Base-by-base conservation (phyloP, 2,113 vertebrate genomes). In the Engraulis encrasicolus region DNA sequence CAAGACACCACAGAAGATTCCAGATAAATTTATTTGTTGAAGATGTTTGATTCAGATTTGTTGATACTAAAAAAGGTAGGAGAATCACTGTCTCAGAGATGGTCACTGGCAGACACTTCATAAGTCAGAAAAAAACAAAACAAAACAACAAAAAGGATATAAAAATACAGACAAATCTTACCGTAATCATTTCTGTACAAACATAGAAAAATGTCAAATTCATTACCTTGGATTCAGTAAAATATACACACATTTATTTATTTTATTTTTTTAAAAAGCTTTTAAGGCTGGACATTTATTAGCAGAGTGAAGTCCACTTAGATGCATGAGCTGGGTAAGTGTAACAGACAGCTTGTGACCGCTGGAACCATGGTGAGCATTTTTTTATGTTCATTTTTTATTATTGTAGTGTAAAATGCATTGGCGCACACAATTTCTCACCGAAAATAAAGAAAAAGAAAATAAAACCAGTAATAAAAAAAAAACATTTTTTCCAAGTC, bases 391-490 rank as follows among this genome's bases (percentile, higher is more conserved):
- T 49, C 45, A 78, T 45, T 81, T 78, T 88, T 93, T 94, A 83
- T 87, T 87, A 81, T 74, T 94, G 92, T 90, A 87, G 89, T 91
- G 92, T 91, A 90, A 92, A 93, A 94, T 95, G 94, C 95, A 95
- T 95, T 95, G 93, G 93, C 94, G 92, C 91, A 94, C 91, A 94
- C 91, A 92, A 91, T 92, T 92, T 89, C 66, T 86, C 90, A 90
- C 89, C 90, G 88, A 93, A 94, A 92, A 91, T 89, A 81, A 83
- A 78, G 79, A 15, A 86, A 91, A 91, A 90, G 92, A 92, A 94
- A 90, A 94, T 92, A 95, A 94, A 90, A 92, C 91, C 89, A 91
- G 88, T 91, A 93, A 92, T 91, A 92, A 93, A 88, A 93, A 89
- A 91, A 90, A 81, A 89, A 61, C 80, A n/a, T n/a, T 90, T 93